These are phyloP conservation scores for Strix uralensis DNA, from an alignment of 2,113 vertebrate genomes.

Conservation along the genomic window DNA sequence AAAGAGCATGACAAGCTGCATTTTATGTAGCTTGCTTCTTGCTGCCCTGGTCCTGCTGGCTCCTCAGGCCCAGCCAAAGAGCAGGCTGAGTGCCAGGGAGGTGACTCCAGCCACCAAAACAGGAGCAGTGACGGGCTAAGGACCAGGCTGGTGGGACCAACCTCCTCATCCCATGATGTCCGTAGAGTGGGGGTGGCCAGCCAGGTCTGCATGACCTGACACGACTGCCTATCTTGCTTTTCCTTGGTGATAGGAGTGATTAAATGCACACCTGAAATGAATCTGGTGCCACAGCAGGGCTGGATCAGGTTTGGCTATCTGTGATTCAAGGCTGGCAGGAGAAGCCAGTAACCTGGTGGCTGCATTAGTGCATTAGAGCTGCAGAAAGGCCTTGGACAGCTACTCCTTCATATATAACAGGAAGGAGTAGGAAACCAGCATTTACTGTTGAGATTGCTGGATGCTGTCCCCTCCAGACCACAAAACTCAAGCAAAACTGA, in stretches of 20 bases:
- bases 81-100: neutral
- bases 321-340: neutral
- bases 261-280: neutral
- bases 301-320: neutral
- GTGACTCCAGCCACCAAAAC: neutral
- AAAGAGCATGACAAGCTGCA: neutral
- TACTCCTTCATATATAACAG: neutral
- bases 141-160: accelerated
- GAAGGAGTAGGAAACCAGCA: neutral
- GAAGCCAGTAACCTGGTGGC: neutral
- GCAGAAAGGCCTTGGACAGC: neutral
- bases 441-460: neutral
- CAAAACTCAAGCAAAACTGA: neutral
- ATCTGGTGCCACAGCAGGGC: accelerated
- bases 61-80: neutral
- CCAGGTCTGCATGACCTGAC: neutral
- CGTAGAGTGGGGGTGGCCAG: accelerated
- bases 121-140: accelerated
- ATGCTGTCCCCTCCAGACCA: neutral
- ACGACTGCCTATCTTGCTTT: neutral
- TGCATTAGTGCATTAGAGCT: neutral
- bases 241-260: neutral
- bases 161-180: neutral
- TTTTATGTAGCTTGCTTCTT: neutral
- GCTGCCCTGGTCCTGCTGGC: accelerated